Evolutionary conservation across 2,888 invertebrate species (phyloP).

Genomic region (Spialia ferax): DNA sequence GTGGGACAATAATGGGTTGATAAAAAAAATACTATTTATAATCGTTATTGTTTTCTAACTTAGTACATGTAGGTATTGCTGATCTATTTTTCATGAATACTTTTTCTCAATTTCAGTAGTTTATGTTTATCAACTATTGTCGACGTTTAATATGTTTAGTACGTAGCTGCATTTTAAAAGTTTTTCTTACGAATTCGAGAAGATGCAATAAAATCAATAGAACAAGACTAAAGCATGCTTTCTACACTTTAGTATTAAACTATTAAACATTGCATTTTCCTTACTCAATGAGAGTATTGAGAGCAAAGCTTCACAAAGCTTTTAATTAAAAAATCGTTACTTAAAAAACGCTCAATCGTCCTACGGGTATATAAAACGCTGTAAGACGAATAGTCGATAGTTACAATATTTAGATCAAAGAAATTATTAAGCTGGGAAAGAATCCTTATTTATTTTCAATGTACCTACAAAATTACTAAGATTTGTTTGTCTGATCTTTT

Average conservation of each 20-base stretch:
- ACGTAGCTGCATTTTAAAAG: too few species aligned
- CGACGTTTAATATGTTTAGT: too few species aligned
- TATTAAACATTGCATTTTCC: constrained; percentile 28
- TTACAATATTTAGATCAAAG: background rate
- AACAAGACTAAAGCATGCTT: background rate
- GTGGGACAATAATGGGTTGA: too few species aligned
- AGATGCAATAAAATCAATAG: constrained; percentile 4
- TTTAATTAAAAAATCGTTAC: constrained; percentile 36
- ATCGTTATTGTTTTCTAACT: too few species aligned
- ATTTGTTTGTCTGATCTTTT: background rate
- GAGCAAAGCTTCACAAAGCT: constrained; percentile 30
- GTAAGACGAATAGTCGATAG: background rate
- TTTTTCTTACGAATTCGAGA: background rate
- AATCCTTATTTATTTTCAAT: background rate
- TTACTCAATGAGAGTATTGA: constrained; percentile 24
- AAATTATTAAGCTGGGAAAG: background rate
- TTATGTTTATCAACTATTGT: too few species aligned
- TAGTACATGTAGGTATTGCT: too few species aligned
- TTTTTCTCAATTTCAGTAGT: too few species aligned
- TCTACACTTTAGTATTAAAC: background rate
- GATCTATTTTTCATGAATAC: too few species aligned
- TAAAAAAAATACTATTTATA: too few species aligned
- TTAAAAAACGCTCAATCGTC: constrained; percentile 16
- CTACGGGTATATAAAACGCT: background rate
- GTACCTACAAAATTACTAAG: too few species aligned